Conservation (phyloP, 1,140 invertebrate species). For the Lordiphosa mommai region DNA sequence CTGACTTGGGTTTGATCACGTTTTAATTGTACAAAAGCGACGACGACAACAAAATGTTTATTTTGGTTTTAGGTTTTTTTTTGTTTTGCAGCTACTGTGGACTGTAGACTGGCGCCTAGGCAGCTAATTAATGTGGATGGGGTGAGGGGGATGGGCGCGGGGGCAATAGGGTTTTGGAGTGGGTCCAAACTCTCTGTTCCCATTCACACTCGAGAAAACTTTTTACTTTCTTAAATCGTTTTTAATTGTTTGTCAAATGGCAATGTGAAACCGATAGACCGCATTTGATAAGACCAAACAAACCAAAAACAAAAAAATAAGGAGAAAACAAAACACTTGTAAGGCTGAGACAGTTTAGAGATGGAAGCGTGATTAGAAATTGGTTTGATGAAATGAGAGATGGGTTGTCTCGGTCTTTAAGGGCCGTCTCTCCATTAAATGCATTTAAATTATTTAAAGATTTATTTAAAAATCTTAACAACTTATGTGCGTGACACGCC, state of each 20-base stretch:
- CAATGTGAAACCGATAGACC: constrained; percentile 74
- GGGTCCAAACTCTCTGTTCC: constrained; percentile 33
- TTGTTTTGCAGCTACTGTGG: constrained; percentile 20
- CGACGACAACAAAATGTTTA: constrained; percentile 54
- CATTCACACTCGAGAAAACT: constrained; percentile 66
- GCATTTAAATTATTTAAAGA: too few species aligned
- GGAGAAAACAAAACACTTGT: not conserved
- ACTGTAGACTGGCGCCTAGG: constrained; percentile 67
- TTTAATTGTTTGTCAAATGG: constrained; percentile 77
- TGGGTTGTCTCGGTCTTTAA: too few species aligned
- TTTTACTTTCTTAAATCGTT: constrained; percentile 77
- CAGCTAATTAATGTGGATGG: constrained; percentile 59
- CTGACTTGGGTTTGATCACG: constrained; percentile 60
- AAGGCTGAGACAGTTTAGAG: too few species aligned
- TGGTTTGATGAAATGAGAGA: too few species aligned
- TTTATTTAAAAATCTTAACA: too few species aligned
- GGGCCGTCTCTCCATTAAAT: too few species aligned
- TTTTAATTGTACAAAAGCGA: constrained; percentile 73
- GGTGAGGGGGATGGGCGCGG: not conserved
- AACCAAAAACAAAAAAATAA: not conserved
- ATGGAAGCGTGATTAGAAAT: too few species aligned
- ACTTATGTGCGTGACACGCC: too few species aligned
- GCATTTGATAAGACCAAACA: constrained; percentile 59
- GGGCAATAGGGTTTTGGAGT: constrained; percentile 3
- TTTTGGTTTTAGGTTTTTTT: constrained; percentile 16